Evolutionary conservation across 2,113 vertebrate species (phyloP), one percentile per base, ranked within the genome.

Genomic region (Arvicanthis niloticus): DNA sequence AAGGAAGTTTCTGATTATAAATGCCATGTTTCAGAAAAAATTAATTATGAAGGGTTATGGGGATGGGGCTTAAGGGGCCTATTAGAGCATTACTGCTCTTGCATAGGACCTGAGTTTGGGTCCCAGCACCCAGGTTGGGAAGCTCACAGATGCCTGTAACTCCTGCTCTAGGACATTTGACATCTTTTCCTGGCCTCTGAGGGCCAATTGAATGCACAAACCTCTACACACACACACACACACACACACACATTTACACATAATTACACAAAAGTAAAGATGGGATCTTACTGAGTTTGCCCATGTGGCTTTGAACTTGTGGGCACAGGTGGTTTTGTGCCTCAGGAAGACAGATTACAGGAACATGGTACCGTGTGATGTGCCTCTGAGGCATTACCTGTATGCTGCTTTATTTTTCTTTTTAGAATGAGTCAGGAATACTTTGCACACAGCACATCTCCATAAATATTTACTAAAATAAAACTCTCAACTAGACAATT

Each of bases 1-100:
- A 51, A 73, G 70, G 34, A 77, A 29, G 22, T 60, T 96, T 96
- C 45, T 81, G 78, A 56, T 68, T 91, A 17, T 51, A 88, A 77
- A 84, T 78, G 48, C 29, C n/a, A 56, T 29, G 0, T 60, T 75
- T 13, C 67, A 45, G 51, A 89, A 90, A 62, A 29, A 21, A 16
- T 80, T 94, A 58, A 7, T 91, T 91, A 51, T 56, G 72, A 86
- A 70, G 42, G 45, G 21, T 56, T 93, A 3, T 68, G 11, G 82
- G 58, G 53, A 31, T 81, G n/a, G 72, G n/a, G 40, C n/a, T 40
- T 8, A 40, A 37, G 53, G 48, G 22, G 3, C 2, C 53, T 60
- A 10, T 82, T 58, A 82, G 37, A 60, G n/a, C 21, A 26, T 22
- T 60, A 40, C 5, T 40, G 11, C 53, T 60, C 37, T 82, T 82